Conservation (phyloP, 2,797 vertebrate genomes). For the Enteromius thamalakanensis region DNA sequence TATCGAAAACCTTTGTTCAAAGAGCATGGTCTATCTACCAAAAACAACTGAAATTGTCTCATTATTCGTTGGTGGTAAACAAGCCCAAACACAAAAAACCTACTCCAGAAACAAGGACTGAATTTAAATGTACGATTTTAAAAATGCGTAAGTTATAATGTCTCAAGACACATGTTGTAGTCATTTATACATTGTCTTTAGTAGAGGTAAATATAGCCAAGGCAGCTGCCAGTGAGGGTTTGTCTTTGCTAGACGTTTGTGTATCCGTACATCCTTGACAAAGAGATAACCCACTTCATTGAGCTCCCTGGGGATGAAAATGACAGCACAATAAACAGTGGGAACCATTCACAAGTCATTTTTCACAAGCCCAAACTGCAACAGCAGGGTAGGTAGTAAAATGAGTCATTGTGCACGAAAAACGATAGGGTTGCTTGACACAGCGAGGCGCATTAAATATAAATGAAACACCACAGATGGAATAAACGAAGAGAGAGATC, state of each 20-base stretch:
- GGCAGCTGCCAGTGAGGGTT: slow-evolving; percentile 24
- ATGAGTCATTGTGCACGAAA: slow-evolving; percentile 43
- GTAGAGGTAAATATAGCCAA: slow-evolving; percentile 39
- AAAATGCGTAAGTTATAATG: background rate
- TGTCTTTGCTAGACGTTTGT: slow-evolving; percentile 17
- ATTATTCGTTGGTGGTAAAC: background rate
- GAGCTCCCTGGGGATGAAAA: slow-evolving; percentile 23
- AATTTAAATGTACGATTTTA: slow-evolving; percentile 2
- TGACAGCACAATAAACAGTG: slow-evolving; percentile 37
- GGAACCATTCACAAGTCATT: slow-evolving; percentile 40
- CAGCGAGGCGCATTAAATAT: slow-evolving; percentile 28
- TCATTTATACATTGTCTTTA: slow-evolving; percentile 31
- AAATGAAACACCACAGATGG: slow-evolving; percentile 34
- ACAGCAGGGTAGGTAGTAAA: slow-evolving; percentile 43
- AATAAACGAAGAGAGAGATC: slow-evolving; percentile 19
- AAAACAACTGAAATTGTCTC: background rate
- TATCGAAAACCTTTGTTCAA: background rate
- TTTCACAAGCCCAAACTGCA: slow-evolving; percentile 20
- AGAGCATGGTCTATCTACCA: background rate
- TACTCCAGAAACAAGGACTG: slow-evolving; percentile 5
- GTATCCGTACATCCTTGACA: slow-evolving; percentile 31
- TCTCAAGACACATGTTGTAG: slow-evolving; percentile 23
- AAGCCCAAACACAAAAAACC: background rate
- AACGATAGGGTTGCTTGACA: slow-evolving; percentile 22
- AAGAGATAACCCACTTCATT: slow-evolving; percentile 45